Conservation (phyloP, 2,113 vertebrate genomes). For the Elephantulus edwardii region DNA sequence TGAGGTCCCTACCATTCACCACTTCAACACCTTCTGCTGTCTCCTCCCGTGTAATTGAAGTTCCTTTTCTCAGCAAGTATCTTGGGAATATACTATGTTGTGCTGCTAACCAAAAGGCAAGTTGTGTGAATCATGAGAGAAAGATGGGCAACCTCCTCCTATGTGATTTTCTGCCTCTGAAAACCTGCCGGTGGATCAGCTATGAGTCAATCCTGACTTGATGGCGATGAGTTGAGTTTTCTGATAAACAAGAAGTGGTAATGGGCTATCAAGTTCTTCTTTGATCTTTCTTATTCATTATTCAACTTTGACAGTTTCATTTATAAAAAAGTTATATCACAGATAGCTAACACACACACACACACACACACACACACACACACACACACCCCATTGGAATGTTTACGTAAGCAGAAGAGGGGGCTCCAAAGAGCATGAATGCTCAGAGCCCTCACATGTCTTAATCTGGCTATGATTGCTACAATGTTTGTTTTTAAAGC, state of each 20-base stretch:
- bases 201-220: too few species aligned
- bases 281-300: too few species aligned
- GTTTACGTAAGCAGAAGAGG: not conserved
- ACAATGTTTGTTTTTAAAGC: conserved; percentile 35
- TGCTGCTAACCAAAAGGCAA: not conserved
- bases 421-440: not conserved
- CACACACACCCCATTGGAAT: not conserved
- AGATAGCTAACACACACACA: not conserved
- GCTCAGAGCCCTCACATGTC: not conserved
- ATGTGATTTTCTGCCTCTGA: too few species aligned
- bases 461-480: not conserved
- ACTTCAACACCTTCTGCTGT: not conserved
- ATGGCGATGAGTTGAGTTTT: too few species aligned
- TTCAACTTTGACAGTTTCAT: too few species aligned
- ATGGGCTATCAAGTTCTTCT: not conserved
- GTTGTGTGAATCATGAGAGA: too few species aligned
- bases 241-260: too few species aligned
- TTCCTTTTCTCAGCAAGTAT: not conserved
- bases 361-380: not conserved
- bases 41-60: not conserved
- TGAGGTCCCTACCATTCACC: too few species aligned
- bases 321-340: not conserved
- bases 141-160: too few species aligned
- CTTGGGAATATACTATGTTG: not conserved
- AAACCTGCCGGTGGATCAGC: too few species aligned